Base-by-base conservation (phyloP, 2,888 invertebrate species). In the Panzeria rudis region DNA sequence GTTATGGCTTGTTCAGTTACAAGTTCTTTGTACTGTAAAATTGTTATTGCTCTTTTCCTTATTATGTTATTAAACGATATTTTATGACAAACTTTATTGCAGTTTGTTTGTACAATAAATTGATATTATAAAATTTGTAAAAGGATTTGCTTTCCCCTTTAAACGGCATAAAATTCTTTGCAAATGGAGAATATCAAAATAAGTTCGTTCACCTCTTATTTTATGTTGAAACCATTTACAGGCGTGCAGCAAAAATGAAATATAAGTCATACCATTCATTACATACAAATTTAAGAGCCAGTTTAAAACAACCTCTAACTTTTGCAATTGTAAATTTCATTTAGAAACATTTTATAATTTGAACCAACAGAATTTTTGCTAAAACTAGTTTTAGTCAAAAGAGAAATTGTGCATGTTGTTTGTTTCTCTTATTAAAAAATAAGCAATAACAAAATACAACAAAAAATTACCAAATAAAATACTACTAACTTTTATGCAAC, bases 91-190 rank as follows among this genome's bases (percentile, higher is more conserved):
- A 71, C 44, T 54, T 62, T 64, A 71, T 73, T 69, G 11, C 17
- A 69, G 41, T 78, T 64, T 69, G 25, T 44, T 59, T 73, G 50
- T 41, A 41, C 32, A 64, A 47, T 41, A 47, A 76, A 72, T 72
- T 71, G 50, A 71, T 72, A 76, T 66, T 44, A 76, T 71, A 61
- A 68, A 80, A 61, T 59, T 11, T 83, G 35, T 54, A 44, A 68
- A 77, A 72, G 66, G 35, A 59, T 79, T 75, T 75, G n/a, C 15
- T 69, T 56, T 23, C 23, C 15, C 17, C 7, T 32, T 25, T 59
- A 38, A 25, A 23, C 9, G 56, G 20, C 9, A 44, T 11, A 32
- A 17, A 25, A 52, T 17, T 13, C 3, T n/a, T 38, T 29, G 15
- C 15, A 29, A 32, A 17, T 20, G 20, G 32, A 35, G 13, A n/a